These are phyloP conservation scores for Plotosus lineatus DNA, from an alignment of 2,113 vertebrate species.

Conservation along the genomic window DNA sequence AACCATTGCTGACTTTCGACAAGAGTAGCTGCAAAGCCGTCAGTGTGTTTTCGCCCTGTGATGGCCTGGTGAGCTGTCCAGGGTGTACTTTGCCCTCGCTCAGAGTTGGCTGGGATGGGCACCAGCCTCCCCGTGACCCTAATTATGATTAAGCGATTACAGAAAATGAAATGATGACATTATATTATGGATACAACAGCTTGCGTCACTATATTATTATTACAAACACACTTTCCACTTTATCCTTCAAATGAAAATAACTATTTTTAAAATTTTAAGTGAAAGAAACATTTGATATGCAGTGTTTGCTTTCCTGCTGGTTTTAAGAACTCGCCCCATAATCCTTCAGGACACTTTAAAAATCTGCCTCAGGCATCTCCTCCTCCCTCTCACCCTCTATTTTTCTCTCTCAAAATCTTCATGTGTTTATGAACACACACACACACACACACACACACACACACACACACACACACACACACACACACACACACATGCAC, in stretches of 20 bases:
- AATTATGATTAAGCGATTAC: no score
- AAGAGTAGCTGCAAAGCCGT: no score
- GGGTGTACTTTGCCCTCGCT: no score
- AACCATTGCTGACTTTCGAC: no score
- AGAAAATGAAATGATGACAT: no score
- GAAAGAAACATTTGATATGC: background rate
- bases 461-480: conserved; percentile 16
- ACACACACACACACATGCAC: background rate
- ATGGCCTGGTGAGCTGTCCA: no score
- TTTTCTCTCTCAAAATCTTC: background rate
- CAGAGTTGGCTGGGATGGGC: no score
- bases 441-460: conserved; percentile 5
- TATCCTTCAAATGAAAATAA: background rate
- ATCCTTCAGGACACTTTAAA: conserved; percentile 41
- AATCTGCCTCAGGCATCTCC: conserved; percentile 34
- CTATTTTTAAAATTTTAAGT: background rate
- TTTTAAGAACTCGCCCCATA: conserved; percentile 34
- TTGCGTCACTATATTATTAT: background rate
- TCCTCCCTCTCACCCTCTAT: background rate
- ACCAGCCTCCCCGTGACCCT: no score
- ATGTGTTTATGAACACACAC: background rate
- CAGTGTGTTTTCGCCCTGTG: no score
- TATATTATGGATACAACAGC: background rate
- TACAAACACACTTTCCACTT: background rate
- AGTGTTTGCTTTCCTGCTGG: background rate